These are phyloP conservation scores for Hedychridium roseum DNA, from an alignment of 2,888 invertebrate genomes.

Conservation along the genomic window DNA sequence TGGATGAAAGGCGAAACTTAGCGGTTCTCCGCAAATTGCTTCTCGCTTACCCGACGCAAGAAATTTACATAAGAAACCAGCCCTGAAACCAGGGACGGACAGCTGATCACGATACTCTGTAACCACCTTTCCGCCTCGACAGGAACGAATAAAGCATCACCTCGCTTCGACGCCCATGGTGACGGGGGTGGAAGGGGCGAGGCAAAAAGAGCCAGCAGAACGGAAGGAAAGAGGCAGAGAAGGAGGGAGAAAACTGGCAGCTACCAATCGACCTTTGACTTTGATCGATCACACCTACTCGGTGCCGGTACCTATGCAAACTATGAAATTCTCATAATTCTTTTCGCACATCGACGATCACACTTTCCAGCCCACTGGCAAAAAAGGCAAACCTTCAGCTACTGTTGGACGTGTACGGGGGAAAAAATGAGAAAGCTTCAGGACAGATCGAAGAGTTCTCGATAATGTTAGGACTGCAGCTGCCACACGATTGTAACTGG, in stretches of 20 bases:
- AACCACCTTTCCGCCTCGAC: conserved; percentile 33
- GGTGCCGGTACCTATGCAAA: conserved; percentile 17
- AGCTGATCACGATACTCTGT: conserved; percentile 26
- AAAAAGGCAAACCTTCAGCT: too few relatives aligned
- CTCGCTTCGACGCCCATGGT: conserved; percentile 10
- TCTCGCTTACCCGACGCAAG: conserved; percentile 7
- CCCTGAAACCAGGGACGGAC: neutral
- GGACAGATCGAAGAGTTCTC: too few relatives aligned
- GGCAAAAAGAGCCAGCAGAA: conserved; percentile 24
- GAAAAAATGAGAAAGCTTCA: too few relatives aligned
- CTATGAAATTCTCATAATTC: conserved; percentile 36
- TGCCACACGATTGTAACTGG: too few relatives aligned
- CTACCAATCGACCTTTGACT: conserved; percentile 42
- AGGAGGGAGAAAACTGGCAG: conserved; percentile 28
- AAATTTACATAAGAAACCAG: conserved; percentile 17
- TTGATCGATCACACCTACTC: conserved; percentile 39
- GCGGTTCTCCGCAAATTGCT: conserved; percentile 20
- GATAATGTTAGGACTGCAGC: too few relatives aligned
- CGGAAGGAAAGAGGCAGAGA: conserved; percentile 18
- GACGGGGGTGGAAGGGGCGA: too few relatives aligned
- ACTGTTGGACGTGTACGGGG: too few relatives aligned
- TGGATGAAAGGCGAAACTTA: neutral
- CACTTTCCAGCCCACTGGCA: too few relatives aligned
- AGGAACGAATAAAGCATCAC: conserved; percentile 38
- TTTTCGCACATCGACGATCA: conserved; percentile 11